Evolutionary conservation across 1,140 invertebrate genomes (phyloP).

Genomic region (Zophobas morio): DNA sequence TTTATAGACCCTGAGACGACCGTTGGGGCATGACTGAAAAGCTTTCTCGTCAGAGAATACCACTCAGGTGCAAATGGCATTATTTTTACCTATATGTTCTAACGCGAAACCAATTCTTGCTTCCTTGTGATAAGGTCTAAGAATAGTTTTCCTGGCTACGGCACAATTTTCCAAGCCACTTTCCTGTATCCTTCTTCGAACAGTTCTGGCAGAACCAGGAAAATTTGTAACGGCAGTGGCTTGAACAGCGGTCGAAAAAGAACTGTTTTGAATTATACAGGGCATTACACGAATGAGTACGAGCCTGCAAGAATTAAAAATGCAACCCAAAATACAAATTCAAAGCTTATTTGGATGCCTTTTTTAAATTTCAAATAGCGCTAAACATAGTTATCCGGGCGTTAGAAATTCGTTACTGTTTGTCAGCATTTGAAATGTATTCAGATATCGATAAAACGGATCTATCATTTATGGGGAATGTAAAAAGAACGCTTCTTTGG

Average conservation of each 20-base stretch:
- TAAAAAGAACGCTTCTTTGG: too few relatives aligned
- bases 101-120: neutral
- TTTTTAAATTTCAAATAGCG: too few relatives aligned
- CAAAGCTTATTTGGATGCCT: too few relatives aligned
- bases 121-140: neutral
- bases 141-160: neutral
- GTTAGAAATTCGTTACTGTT: too few relatives aligned
- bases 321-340: too few relatives aligned
- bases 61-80: neutral
- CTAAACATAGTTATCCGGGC: too few relatives aligned
- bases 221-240: neutral
- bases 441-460: too few relatives aligned
- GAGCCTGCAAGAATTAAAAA: too few relatives aligned
- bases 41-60: constrained; percentile 6
- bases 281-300: too few relatives aligned
- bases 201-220: neutral
- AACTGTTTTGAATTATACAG: neutral
- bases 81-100: neutral
- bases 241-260: neutral
- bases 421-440: too few relatives aligned
- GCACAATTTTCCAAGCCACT: neutral
- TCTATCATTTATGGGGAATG: too few relatives aligned
- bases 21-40: constrained; percentile 3
- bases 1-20: neutral
- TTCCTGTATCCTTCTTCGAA: neutral